Conservation (phyloP, 2,888 invertebrate genomes). For the Yponomeuta malinellus region DNA sequence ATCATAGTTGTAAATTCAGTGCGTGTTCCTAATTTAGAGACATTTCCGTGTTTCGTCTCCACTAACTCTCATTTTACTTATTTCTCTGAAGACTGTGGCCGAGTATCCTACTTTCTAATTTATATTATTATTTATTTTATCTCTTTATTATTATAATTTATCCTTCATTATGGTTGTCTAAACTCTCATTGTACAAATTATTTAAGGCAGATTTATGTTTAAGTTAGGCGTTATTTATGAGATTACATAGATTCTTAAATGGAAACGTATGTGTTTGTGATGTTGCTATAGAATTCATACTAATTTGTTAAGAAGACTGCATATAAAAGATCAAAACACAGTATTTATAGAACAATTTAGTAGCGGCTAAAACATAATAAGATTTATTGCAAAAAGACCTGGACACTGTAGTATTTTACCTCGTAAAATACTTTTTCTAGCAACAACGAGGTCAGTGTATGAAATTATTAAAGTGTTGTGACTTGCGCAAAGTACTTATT, state of each 20-base stretch:
- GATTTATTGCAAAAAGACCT: slow-evolving; percentile 29
- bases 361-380: slow-evolving; percentile 11
- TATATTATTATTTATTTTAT: slow-evolving; percentile 70
- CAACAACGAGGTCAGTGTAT: slow-evolving; percentile 29
- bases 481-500: slow-evolving; percentile 74
- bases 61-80: slow-evolving; percentile 50
- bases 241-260: slow-evolving; percentile 64
- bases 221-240: slow-evolving; percentile 70
- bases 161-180: slow-evolving; percentile 47
- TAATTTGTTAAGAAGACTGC: slow-evolving; percentile 56
- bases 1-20: slow-evolving; percentile 38
- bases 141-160: slow-evolving; percentile 49
- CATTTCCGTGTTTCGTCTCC: slow-evolving; percentile 49
- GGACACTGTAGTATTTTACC: no score
- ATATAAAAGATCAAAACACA: slow-evolving; percentile 57
- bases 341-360: slow-evolving; percentile 39
- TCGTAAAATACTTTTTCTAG: no score
- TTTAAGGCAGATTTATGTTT: slow-evolving; percentile 53
- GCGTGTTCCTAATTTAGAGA: slow-evolving; percentile 67
- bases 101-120: slow-evolving; percentile 55
- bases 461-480: slow-evolving; percentile 46
- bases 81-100: slow-evolving; percentile 67
- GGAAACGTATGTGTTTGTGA: slow-evolving; percentile 41
- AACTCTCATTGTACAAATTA: slow-evolving; percentile 71
- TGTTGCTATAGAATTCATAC: slow-evolving; percentile 44